Percentiles rank a stretch among this genome's conserved stretches.
phyloP scores from a whole-genome alignment of 2,888 invertebrate genomes.

The Tipula confusa region DNA sequence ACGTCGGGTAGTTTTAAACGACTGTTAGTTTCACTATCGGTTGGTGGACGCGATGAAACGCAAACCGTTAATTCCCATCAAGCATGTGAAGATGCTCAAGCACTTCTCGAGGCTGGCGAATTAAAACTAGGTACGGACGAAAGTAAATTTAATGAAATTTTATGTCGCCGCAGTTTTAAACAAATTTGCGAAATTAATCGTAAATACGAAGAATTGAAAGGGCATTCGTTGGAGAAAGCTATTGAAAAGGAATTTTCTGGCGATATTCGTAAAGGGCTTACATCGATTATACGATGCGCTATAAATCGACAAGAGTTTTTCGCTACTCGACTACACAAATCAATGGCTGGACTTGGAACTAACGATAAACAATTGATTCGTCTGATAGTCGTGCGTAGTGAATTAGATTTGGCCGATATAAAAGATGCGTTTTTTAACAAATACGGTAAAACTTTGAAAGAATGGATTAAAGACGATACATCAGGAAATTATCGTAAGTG shows the following conservation, averaged over 20 bases:
- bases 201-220: constrained; percentile 57
- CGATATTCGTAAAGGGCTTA: constrained; percentile 68
- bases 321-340: constrained; percentile 78
- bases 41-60: constrained; percentile 67
- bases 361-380: constrained; percentile 82
- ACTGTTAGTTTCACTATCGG: constrained; percentile 78
- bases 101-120: constrained; percentile 70
- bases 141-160: constrained; percentile 75
- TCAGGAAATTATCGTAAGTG: constrained; percentile 85
- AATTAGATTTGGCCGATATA: constrained; percentile 81
- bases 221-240: constrained; percentile 73
- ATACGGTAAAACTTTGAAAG: constrained; percentile 71
- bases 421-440: constrained; percentile 69
- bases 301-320: constrained; percentile 78
- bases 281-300: constrained; percentile 76
- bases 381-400: constrained; percentile 74
- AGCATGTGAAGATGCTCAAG: constrained; percentile 78
- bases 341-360: constrained; percentile 88
- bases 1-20: constrained; percentile 90
- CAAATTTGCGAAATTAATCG: constrained; percentile 59
- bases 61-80: constrained; percentile 63
- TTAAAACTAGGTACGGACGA: constrained; percentile 74
- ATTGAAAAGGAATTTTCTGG: constrained; percentile 82
- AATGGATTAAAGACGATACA: constrained; percentile 77
- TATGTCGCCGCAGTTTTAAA: constrained; percentile 71